phyloP scores from a whole-genome alignment of 1,140 invertebrate species.

The Aphidius gifuensis region DNA sequence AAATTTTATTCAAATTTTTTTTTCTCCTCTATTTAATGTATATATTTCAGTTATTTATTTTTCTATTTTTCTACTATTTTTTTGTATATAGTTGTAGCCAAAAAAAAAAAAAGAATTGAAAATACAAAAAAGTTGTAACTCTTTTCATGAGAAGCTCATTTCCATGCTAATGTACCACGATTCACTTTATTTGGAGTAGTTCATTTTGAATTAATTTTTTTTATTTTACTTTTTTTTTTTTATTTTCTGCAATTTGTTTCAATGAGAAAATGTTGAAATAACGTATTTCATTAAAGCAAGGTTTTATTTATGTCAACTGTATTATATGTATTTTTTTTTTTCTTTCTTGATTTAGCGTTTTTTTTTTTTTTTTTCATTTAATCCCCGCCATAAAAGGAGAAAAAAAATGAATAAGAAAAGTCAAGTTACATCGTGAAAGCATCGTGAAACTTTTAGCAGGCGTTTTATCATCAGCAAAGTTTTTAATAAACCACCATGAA shows the following conservation, averaged over 20 bases:
- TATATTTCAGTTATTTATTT: not conserved
- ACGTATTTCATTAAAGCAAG: not conserved
- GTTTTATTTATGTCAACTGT: not conserved
- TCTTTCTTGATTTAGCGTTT: not conserved
- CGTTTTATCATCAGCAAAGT: slow-evolving; percentile 15
- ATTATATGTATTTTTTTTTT: slow-evolving; percentile 2
- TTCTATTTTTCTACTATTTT: not conserved
- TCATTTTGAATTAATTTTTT: not conserved
- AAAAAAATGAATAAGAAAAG: not conserved
- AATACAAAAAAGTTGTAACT: slow-evolving; percentile 12
- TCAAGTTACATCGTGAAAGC: no score
- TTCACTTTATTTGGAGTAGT: not conserved
- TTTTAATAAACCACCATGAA: slow-evolving; percentile 22
- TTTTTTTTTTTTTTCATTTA: not conserved
- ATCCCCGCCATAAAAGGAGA: not conserved
- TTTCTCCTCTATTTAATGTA: slow-evolving; percentile 3
- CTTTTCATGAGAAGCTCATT: slow-evolving; percentile 9
- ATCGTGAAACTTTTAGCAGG: slow-evolving; percentile 14
- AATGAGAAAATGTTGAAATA: slow-evolving; percentile 10
- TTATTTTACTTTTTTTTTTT: not conserved
- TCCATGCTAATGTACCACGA: slow-evolving; percentile 18
- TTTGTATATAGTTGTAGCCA: not conserved
- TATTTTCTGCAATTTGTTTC: slow-evolving; percentile 13
- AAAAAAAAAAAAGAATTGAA: slow-evolving; percentile 1
- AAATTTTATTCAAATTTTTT: slow-evolving; percentile 18